Evolutionary conservation across 2,888 invertebrate species (phyloP).

Genomic region (Lasioglossum calceatum): DNA sequence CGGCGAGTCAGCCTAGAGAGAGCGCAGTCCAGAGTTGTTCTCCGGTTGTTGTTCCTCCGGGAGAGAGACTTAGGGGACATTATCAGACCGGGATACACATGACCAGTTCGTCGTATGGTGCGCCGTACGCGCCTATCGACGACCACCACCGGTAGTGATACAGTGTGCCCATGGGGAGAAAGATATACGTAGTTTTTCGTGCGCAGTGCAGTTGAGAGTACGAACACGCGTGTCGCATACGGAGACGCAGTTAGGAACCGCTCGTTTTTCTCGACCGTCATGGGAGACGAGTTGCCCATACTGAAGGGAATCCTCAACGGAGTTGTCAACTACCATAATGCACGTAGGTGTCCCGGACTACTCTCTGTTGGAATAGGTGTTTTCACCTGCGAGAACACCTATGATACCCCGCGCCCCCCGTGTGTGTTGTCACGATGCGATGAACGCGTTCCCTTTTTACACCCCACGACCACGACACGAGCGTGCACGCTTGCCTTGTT

Average conservation of each 20-base stretch:
- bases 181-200: slow-evolving; percentile 22
- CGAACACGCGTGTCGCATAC: slow-evolving; percentile 5
- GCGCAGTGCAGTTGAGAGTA: slow-evolving; percentile 48
- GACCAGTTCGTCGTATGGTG: slow-evolving; percentile 35
- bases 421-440: not conserved
- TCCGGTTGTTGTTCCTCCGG: not conserved
- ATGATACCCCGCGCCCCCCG: not conserved
- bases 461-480: not conserved
- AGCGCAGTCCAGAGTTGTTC: not conserved
- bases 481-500: not conserved
- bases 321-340: slow-evolving; percentile 96
- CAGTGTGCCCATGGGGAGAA: slow-evolving; percentile 44
- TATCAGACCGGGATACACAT: slow-evolving; percentile 16
- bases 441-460: slow-evolving; percentile 8
- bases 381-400: not conserved
- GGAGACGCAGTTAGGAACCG: slow-evolving; percentile 14
- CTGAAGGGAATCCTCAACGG: slow-evolving; percentile 96
- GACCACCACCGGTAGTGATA: slow-evolving; percentile 28
- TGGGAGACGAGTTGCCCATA: slow-evolving; percentile 96
- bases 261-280: slow-evolving; percentile 84
- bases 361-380: slow-evolving; percentile 11
- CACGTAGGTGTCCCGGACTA: slow-evolving; percentile 90
- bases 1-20: slow-evolving; percentile 23
- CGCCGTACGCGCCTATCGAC: slow-evolving; percentile 14
- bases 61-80: not conserved